These are phyloP conservation scores for Caerostris darwini DNA, from an alignment of 1,140 invertebrate species.

Conservation along the genomic window DNA sequence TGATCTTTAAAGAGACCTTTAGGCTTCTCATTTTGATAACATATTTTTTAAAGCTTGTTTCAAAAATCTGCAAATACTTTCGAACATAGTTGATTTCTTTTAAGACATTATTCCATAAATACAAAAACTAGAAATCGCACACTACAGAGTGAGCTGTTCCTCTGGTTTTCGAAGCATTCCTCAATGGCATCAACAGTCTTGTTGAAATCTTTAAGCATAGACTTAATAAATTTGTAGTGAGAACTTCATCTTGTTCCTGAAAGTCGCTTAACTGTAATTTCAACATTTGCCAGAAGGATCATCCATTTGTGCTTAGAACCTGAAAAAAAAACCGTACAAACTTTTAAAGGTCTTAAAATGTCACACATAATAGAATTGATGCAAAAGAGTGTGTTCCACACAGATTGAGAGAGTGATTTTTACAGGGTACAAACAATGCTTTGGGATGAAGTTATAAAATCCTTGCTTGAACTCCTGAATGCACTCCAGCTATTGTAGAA, in stretches of 20 bases:
- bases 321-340: neutral
- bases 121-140: conserved; percentile 30
- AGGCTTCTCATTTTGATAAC: conserved; percentile 51
- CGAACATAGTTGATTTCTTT: neutral
- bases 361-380: conserved; percentile 19
- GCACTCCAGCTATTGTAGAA: conserved; percentile 76
- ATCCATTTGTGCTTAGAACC: conserved; percentile 11
- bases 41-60: conserved; percentile 39
- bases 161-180: conserved; percentile 17
- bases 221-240: conserved; percentile 48
- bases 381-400: neutral
- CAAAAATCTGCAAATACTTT: conserved; percentile 22
- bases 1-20: conserved; percentile 13
- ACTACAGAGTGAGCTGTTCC: conserved; percentile 41
- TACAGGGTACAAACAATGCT: conserved; percentile 32
- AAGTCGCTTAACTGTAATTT: conserved; percentile 56
- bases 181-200: conserved; percentile 10
- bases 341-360: conserved; percentile 34
- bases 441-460: neutral
- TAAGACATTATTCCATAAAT: neutral
- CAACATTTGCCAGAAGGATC: conserved; percentile 44
- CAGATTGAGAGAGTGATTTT: too few species aligned
- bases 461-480: neutral
- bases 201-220: conserved; percentile 25
- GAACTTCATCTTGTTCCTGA: conserved; percentile 46